These are phyloP conservation scores for Deilephila elpenor DNA, from an alignment of 2,888 invertebrate species.

Conservation along the genomic window DNA sequence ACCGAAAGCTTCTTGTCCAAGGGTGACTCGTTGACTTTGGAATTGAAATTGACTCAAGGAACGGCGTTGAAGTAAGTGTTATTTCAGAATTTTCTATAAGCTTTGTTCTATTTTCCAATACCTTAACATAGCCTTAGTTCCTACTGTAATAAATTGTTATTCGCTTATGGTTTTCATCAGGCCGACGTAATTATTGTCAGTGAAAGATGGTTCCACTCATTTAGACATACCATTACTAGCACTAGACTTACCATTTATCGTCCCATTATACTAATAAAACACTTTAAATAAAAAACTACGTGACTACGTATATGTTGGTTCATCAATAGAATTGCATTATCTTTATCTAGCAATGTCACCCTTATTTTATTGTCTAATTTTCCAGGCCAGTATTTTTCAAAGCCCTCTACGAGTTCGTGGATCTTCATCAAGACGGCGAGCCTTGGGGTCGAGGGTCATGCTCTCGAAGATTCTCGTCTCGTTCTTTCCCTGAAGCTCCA, in stretches of 20 bases:
- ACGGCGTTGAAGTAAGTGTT: conserved; percentile 90
- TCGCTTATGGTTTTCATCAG: too few relatives aligned
- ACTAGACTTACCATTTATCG: too few relatives aligned
- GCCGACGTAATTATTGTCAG: too few relatives aligned
- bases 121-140: too few relatives aligned
- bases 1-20: conserved; percentile 93
- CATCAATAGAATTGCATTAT: too few relatives aligned
- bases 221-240: too few relatives aligned
- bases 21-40: conserved; percentile 91
- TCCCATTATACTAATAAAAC: too few relatives aligned
- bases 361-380: conserved; percentile 35
- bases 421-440: conserved; percentile 93
- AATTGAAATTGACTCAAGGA: conserved; percentile 91
- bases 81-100: too few relatives aligned
- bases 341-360: too few relatives aligned
- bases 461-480: conserved; percentile 90
- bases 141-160: neutral
- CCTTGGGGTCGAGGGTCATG: conserved; percentile 90
- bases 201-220: too few relatives aligned
- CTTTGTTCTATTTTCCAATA: neutral
- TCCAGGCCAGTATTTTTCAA: conserved; percentile 92
- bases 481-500: conserved; percentile 82
- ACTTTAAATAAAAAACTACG: too few relatives aligned
- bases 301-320: too few relatives aligned
- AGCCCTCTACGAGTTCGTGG: conserved; percentile 94